phyloP scores from a whole-genome alignment of 2,797 vertebrate genomes.

The Amblyopsis hoosieri region DNA sequence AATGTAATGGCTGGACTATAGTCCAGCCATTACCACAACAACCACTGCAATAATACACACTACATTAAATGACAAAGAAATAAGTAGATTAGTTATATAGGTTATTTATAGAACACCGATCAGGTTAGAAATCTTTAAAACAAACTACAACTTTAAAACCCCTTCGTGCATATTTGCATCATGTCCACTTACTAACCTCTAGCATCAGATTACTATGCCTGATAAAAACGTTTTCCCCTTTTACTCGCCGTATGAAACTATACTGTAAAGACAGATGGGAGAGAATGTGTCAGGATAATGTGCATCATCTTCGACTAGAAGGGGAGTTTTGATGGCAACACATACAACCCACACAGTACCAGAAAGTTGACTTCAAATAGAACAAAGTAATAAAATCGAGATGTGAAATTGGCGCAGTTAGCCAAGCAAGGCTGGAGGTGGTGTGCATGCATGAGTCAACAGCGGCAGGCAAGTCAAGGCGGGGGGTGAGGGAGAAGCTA shows the following conservation, averaged over 20 bases:
- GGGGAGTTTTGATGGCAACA: too few species aligned
- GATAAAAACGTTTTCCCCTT: slow-evolving; percentile 98
- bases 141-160: slow-evolving; percentile 11
- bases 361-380: too few species aligned
- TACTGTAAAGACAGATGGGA: slow-evolving; percentile 87
- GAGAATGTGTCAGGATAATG: slow-evolving; percentile 4
- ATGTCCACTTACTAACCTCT: slow-evolving; percentile 90
- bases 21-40: background rate
- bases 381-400: too few species aligned
- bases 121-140: slow-evolving; percentile 29
- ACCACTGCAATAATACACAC: slow-evolving; percentile 5
- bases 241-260: slow-evolving; percentile 95
- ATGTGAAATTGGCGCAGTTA: too few species aligned
- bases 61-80: slow-evolving; percentile 3
- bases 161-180: slow-evolving; percentile 57
- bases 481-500: too few species aligned
- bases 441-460: too few species aligned
- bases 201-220: slow-evolving; percentile 99
- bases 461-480: too few species aligned
- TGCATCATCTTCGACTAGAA: too few species aligned
- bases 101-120: background rate
- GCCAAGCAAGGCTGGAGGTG: too few species aligned
- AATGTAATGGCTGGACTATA: too few species aligned
- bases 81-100: background rate
- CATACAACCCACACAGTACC: too few species aligned